Conservation (phyloP, 2,113 vertebrate species). For the Argyrosomus japonicus region DNA sequence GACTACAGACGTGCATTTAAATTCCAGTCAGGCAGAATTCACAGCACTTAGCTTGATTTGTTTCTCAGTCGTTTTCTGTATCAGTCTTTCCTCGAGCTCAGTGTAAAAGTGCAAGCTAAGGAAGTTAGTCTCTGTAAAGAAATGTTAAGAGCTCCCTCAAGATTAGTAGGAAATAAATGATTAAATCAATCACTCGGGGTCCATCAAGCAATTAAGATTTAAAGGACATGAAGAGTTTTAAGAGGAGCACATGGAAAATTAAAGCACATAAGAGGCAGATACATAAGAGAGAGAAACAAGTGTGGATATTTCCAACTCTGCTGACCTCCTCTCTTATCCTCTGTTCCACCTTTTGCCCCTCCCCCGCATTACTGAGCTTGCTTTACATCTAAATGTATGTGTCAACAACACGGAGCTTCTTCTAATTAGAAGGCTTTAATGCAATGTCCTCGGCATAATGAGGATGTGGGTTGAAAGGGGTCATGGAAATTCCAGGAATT, state of each 20-base stretch:
- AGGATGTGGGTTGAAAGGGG: slow-evolving; percentile 45
- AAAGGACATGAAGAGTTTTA: slow-evolving; percentile 8
- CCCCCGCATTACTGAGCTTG: background rate
- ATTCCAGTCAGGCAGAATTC: slow-evolving; percentile 75
- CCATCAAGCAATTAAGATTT: slow-evolving; percentile 47
- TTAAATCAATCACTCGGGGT: slow-evolving; percentile 41
- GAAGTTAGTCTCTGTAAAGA: slow-evolving; percentile 42
- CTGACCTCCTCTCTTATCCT: slow-evolving; percentile 1
- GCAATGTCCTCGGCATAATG: slow-evolving; percentile 43
- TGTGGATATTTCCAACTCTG: slow-evolving; percentile 3
- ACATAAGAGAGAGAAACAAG: background rate
- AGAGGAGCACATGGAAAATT: background rate
- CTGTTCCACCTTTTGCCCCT: background rate
- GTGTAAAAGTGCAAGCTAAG: slow-evolving; percentile 64
- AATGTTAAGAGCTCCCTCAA: slow-evolving; percentile 50
- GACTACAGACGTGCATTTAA: slow-evolving; percentile 57
- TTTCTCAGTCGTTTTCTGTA: slow-evolving; percentile 52
- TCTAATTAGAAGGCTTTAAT: slow-evolving; percentile 54
- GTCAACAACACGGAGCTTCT: slow-evolving; percentile 37
- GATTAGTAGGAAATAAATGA: slow-evolving; percentile 24
- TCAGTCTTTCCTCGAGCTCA: slow-evolving; percentile 54
- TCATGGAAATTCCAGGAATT: slow-evolving; percentile 45
- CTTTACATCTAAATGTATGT: slow-evolving; percentile 17
- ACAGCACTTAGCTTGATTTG: slow-evolving; percentile 80
- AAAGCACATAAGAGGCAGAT: background rate